These are phyloP conservation scores for Maccullochella peelii DNA, from an alignment of 2,113 vertebrate genomes.

Conservation along the genomic window DNA sequence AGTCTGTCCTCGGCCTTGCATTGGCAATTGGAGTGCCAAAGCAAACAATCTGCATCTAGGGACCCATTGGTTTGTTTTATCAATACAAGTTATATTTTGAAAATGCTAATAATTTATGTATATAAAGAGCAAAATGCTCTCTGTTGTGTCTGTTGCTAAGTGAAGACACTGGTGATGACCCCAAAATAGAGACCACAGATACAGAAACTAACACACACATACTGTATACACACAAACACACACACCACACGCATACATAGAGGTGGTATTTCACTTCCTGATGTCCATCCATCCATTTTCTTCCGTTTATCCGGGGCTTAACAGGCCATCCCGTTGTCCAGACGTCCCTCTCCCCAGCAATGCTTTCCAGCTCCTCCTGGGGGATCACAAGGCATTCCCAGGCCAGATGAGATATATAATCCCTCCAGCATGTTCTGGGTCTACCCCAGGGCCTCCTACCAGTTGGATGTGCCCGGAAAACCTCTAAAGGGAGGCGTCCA, in stretches of 20 bases:
- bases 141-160: constrained; percentile 14
- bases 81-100: neutral
- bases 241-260: constrained; percentile 10
- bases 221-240: constrained; percentile 9
- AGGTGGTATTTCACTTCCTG: constrained; percentile 42
- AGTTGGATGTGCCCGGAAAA: too few species aligned
- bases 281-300: too few species aligned
- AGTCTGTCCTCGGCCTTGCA: neutral
- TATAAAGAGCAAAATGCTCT: constrained; percentile 13
- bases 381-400: too few species aligned
- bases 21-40: neutral
- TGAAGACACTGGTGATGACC: neutral
- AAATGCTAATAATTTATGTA: too few species aligned
- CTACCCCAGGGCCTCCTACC: too few species aligned
- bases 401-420: too few species aligned
- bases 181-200: neutral
- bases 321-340: too few species aligned
- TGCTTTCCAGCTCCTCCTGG: too few species aligned
- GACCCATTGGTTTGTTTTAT: neutral
- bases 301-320: too few species aligned
- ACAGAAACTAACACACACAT: constrained; percentile 21
- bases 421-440: too few species aligned
- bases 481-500: too few species aligned
- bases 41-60: neutral
- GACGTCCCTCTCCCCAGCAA: too few species aligned